Base-by-base conservation (phyloP, 2,113 vertebrate genomes). In the Chloropsis hardwickii region DNA sequence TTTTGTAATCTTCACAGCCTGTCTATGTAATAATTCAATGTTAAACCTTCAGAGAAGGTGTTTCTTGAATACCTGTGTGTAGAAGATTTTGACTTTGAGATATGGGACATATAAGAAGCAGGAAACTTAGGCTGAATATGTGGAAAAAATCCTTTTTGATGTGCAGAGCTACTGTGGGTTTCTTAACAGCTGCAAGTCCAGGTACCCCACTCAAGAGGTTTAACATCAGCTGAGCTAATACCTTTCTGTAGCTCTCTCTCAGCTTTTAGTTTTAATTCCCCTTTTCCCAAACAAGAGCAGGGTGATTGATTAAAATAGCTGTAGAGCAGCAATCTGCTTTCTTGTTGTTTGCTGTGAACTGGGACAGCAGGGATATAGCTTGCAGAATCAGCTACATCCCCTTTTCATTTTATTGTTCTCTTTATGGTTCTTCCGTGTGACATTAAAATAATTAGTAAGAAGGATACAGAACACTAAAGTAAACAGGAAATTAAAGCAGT, bases 381-480 rank as follows among this genome's bases (percentile, higher is more conserved):
- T 89, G 56, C 45, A 81, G 76, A 86, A 83, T 78, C 1, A 0
- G 51, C 92, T 88, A 11, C 56, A 65, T 66, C 40, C 33, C n/a
- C 67, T 86, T 73, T 45, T 27, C 39, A 42, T 94, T 97, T 95
- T 95, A 53, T 89, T 77, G 72, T 91, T 91, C 73, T 80, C 35
- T 92, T 92, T 95, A 93, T 90, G 86, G 47, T 86, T 96, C 93
- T 94, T 94, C 81, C 0, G 5, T 94, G 94, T 81, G 79, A 82
- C 51, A 86, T 96, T 96, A 95, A 95, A 93, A 92, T 94, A 89
- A 94, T 96, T 96, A 94, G 93, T 90, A 92, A 96, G 84, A 73
- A 65, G 45, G 64, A 56, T 64, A 78, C 67, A 95, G 60, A 90
- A 29, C 89, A 81, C 57, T 66, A 51, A 94, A 95, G 87, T 73